Evolutionary conservation across 1,140 invertebrate species (phyloP).

Genomic region (Gryon sp.): DNA sequence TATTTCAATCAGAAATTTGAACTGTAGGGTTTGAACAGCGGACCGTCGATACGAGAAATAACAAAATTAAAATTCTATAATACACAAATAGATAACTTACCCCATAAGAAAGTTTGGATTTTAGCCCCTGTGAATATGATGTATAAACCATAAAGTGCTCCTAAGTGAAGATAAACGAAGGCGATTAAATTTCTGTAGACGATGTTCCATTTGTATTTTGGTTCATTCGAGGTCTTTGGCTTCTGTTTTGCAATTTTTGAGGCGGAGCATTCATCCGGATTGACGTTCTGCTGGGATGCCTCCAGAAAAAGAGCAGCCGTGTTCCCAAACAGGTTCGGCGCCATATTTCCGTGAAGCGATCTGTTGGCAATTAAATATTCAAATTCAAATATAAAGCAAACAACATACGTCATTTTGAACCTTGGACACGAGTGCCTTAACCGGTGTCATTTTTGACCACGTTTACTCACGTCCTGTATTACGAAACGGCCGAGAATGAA

Average conservation of each 20-base stretch:
- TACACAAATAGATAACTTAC: no score
- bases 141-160: slow-evolving; percentile 83
- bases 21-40: no score
- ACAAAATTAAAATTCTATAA: no score
- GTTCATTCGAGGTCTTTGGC: slow-evolving; percentile 58
- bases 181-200: slow-evolving; percentile 87
- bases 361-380: slow-evolving; percentile 39
- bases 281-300: slow-evolving; percentile 73
- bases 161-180: slow-evolving; percentile 83
- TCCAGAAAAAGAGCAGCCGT: slow-evolving; percentile 76
- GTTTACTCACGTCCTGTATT: slow-evolving; percentile 7
- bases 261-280: slow-evolving; percentile 58
- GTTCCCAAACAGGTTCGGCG: slow-evolving; percentile 78
- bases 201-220: slow-evolving; percentile 82
- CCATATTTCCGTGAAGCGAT: slow-evolving; percentile 68
- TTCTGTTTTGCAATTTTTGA: slow-evolving; percentile 53
- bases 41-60: no score
- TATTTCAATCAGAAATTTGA: no score
- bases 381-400: slow-evolving; percentile 40
- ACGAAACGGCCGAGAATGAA: slow-evolving; percentile 26
- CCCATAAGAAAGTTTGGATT: slow-evolving; percentile 78
- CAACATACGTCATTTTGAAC: slow-evolving; percentile 19
- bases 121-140: slow-evolving; percentile 79
- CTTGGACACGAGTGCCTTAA: slow-evolving; percentile 10
- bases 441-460: background rate